Evolutionary conservation across 2,797 vertebrate species (phyloP).

Genomic region (Macrochelys suwanniensis): DNA sequence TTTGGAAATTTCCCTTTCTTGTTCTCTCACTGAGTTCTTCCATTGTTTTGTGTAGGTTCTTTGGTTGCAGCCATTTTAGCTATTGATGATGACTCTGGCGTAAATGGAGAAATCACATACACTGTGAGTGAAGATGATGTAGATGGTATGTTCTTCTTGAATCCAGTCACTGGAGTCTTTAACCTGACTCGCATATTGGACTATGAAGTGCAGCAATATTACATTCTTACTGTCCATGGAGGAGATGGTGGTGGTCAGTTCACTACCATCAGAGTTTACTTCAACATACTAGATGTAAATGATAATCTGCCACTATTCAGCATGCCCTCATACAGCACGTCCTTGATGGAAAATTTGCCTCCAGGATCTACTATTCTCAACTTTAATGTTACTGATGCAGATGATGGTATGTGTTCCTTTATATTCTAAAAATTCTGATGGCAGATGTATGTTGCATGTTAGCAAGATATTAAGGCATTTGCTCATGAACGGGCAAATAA

Average conservation of each 20-base stretch:
- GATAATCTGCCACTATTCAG: constrained; percentile 92
- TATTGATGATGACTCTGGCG: constrained; percentile 92
- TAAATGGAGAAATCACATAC: constrained; percentile 96
- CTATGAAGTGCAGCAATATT: constrained; percentile 92
- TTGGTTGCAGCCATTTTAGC: constrained; percentile 96
- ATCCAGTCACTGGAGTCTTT: constrained; percentile 95
- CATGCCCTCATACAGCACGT: constrained; percentile 86
- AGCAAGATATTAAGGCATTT: fast-evolving
- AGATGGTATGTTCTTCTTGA: constrained; percentile 92
- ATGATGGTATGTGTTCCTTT: constrained; percentile 88
- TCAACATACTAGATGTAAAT: constrained; percentile 94
- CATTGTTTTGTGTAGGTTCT: constrained; percentile 84
- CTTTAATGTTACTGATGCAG: constrained; percentile 89
- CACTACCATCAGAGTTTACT: constrained; percentile 91
- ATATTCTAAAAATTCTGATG: fast-evolving
- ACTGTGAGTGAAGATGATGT: constrained; percentile 91
- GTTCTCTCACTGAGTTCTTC: background rate
- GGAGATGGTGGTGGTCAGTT: constrained; percentile 92
- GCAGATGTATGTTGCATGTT: fast-evolving
- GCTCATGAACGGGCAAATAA: background rate
- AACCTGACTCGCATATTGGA: constrained; percentile 92
- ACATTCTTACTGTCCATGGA: constrained; percentile 89
- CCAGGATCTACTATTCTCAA: constrained; percentile 87
- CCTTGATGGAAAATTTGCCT: constrained; percentile 90
- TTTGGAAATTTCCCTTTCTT: background rate